Evolutionary conservation across 30 jellyfish, hydroid and myxozoan genomes (phyloP).

Genomic region (Haliclystus octoradiatus): DNA sequence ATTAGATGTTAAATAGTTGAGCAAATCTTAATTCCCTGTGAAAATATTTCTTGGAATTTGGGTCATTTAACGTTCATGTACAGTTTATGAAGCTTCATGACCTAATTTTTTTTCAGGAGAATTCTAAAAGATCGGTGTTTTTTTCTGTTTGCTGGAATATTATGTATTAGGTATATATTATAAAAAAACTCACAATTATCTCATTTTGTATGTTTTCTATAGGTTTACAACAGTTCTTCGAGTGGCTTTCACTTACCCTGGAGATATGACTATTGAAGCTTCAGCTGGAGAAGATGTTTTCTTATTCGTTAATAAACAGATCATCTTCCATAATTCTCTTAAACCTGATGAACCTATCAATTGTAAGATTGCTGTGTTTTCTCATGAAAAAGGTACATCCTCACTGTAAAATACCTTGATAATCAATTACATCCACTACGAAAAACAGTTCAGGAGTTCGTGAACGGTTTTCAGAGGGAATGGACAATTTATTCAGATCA

Average conservation of each 20-base stretch:
- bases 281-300: conserved; percentile 86
- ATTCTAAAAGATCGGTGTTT: background rate
- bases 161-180: background rate
- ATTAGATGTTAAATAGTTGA: no score
- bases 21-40: no score
- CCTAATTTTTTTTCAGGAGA: background rate
- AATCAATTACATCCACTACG: no score
- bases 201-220: background rate
- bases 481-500: no score
- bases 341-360: no score
- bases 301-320: conserved; percentile 40
- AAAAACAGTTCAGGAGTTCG: no score
- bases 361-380: no score
- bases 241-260: conserved; percentile 58
- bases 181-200: background rate
- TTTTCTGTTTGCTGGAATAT: background rate
- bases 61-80: background rate
- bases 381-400: no score
- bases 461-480: no score
- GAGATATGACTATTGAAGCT: conserved; percentile 51
- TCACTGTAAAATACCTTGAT: no score
- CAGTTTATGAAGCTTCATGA: background rate
- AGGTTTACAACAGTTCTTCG: conserved; percentile 75
- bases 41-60: background rate
- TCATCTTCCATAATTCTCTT: conserved; percentile 1